phyloP scores from a whole-genome alignment of 2,113 vertebrate species.

The Rynchops niger region DNA sequence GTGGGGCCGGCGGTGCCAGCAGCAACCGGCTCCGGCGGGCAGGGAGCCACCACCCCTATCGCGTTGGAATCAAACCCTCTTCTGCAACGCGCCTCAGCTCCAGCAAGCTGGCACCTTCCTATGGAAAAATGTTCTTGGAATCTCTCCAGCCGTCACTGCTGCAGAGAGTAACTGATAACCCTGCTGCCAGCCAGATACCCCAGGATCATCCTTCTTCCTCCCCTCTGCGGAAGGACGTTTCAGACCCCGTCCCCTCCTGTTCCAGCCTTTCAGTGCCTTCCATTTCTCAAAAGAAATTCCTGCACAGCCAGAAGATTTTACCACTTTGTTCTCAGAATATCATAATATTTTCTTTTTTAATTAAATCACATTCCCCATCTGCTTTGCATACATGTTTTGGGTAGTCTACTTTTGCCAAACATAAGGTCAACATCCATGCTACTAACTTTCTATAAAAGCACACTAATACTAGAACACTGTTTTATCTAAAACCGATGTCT shows the following conservation, averaged over 20 bases:
- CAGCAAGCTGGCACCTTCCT: background rate
- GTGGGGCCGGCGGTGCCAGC: background rate
- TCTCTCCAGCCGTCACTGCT: background rate
- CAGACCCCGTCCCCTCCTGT: background rate
- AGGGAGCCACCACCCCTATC: background rate
- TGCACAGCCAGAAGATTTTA: slow-evolving; percentile 32
- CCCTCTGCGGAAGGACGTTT: accelerated
- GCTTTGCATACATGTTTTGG: slow-evolving; percentile 52
- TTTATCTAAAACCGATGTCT: slow-evolving; percentile 56
- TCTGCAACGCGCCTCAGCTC: background rate
- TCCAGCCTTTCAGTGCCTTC: slow-evolving; percentile 14
- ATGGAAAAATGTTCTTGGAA: slow-evolving; percentile 32
- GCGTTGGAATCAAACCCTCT: background rate
- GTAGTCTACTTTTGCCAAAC: slow-evolving; percentile 53
- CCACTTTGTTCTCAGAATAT: slow-evolving; percentile 49
- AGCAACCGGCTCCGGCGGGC: background rate
- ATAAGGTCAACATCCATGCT: slow-evolving; percentile 61
- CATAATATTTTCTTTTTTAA: slow-evolving; percentile 60
- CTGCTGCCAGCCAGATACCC: background rate
- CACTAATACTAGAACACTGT: background rate
- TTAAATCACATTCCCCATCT: slow-evolving; percentile 47
- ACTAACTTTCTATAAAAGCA: slow-evolving; percentile 39
- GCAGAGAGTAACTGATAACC: background rate
- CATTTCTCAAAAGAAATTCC: slow-evolving; percentile 32
- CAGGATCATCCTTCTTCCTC: background rate